Conservation (phyloP, 1,140 invertebrate species). For the Anoplophora glabripennis region DNA sequence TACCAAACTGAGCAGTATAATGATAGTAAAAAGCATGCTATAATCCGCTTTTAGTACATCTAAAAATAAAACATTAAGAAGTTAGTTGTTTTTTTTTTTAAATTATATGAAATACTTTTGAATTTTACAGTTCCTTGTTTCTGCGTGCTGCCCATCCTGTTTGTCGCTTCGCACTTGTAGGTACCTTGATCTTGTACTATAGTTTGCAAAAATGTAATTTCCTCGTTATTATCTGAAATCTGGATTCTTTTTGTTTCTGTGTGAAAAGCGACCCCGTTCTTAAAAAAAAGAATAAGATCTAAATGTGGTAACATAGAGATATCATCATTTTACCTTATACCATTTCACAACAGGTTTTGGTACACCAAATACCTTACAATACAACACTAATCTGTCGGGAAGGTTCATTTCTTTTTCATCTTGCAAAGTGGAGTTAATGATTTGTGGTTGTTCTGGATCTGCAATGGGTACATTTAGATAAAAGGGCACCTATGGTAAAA, state of each 20-base stretch:
- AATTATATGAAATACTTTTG: constrained; percentile 40
- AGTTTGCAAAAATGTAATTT: constrained; percentile 42
- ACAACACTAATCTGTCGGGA: constrained; percentile 45
- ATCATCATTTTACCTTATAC: constrained; percentile 47
- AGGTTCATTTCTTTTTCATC: constrained; percentile 41
- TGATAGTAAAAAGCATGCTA: neutral
- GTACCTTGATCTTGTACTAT: constrained; percentile 47
- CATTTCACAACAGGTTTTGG: constrained; percentile 51
- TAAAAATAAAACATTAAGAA: neutral
- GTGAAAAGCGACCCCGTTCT: constrained; percentile 29
- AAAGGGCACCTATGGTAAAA: too few species aligned
- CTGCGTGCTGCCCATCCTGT: constrained; percentile 42
- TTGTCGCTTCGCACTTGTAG: constrained; percentile 48
- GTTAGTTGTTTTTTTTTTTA: neutral
- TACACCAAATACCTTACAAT: constrained; percentile 48
- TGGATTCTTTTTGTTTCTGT: constrained; percentile 41
- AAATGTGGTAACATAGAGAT: neutral
- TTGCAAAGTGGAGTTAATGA: constrained; percentile 42
- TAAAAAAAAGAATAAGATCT: constrained; percentile 8
- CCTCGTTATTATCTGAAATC: constrained; percentile 48
- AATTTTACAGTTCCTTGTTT: constrained; percentile 42
- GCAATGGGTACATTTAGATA: constrained; percentile 14
- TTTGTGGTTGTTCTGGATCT: constrained; percentile 40
- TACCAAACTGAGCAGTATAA: neutral
- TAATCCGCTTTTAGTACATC: neutral